phyloP scores from a whole-genome alignment of 1,140 invertebrate species.

The Zaprionus camerounensis region DNA sequence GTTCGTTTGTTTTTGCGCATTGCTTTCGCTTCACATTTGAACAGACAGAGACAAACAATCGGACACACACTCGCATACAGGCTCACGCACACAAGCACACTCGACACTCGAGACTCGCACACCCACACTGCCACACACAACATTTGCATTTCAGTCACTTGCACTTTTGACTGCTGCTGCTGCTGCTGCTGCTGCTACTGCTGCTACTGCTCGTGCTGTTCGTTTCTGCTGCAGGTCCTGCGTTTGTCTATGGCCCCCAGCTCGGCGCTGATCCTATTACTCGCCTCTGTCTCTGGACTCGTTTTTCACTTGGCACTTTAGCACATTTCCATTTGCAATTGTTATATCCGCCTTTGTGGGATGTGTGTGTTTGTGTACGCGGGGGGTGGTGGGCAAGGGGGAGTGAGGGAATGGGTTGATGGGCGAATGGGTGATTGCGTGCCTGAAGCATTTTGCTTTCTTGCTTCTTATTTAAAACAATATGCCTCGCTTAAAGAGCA shows the following conservation, averaged over 20 bases:
- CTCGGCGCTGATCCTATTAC: conserved; percentile 26
- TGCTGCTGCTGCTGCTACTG: conserved; percentile 40
- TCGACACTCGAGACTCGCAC: neutral
- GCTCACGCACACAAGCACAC: conserved; percentile 20
- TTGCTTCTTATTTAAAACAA: conserved; percentile 57
- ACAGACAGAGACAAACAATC: conserved; percentile 45
- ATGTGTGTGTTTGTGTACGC: conserved; percentile 1
- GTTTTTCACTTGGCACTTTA: conserved; percentile 65
- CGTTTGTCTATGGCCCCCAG: conserved; percentile 34
- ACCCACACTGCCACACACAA: conserved; percentile 22
- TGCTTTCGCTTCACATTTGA: conserved; percentile 55
- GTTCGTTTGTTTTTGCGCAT: conserved; percentile 12
- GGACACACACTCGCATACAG: conserved; percentile 24
- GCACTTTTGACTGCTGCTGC: conserved; percentile 67
- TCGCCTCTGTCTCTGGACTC: conserved; percentile 37
- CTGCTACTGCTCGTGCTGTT: conserved; percentile 20
- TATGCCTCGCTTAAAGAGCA: conserved; percentile 73
- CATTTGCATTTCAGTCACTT: conserved; percentile 82
- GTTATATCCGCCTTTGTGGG: conserved; percentile 75
- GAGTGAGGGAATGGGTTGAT: neutral
- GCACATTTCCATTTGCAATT: conserved; percentile 82
- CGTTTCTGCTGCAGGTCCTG: conserved; percentile 18
- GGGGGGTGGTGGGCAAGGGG: conserved; percentile 5
- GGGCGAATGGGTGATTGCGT: conserved; percentile 27
- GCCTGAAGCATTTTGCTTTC: conserved; percentile 62